Percentiles rank a stretch among this genome's conserved stretches.
Evolutionary conservation across 2,888 invertebrate species (phyloP).

Genomic region (Ashinkailepas kermadecensis): DNA sequence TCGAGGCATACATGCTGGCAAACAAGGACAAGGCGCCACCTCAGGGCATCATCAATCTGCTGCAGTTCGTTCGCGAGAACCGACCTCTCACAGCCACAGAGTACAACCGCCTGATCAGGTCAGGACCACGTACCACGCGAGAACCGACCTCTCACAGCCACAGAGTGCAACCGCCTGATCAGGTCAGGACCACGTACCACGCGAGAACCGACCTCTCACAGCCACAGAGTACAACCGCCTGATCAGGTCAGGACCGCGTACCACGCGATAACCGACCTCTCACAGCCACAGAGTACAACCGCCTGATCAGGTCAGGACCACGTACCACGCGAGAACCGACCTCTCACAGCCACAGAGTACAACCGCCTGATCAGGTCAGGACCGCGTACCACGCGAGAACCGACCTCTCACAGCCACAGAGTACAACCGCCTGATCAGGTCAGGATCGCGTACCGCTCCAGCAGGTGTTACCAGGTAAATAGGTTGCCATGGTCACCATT

Average conservation of each 20-base stretch:
- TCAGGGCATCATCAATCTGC: slow-evolving; percentile 54
- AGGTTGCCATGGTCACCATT: too few species aligned
- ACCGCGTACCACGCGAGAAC: slow-evolving; percentile 55
- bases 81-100: slow-evolving; percentile 65
- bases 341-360: slow-evolving; percentile 67
- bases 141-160: too few species aligned
- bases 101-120: slow-evolving; percentile 63
- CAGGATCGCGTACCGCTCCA: too few species aligned
- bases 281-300: too few species aligned
- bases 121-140: slow-evolving; percentile 56
- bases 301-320: too few species aligned
- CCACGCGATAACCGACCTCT: slow-evolving; percentile 42
- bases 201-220: slow-evolving; percentile 69
- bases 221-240: slow-evolving; percentile 70
- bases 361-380: slow-evolving; percentile 59
- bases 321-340: slow-evolving; percentile 75
- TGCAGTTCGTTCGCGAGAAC: slow-evolving; percentile 76
- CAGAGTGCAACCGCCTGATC: too few species aligned
- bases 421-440: too few species aligned
- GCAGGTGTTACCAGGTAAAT: too few species aligned
- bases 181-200: slow-evolving; percentile 37
- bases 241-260: slow-evolving; percentile 57
- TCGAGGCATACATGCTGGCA: slow-evolving; percentile 47
- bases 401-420: too few species aligned
- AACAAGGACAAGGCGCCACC: slow-evolving; percentile 40